phyloP scores from a whole-genome alignment of 1,140 invertebrate species.

The Drosophila azteca region DNA sequence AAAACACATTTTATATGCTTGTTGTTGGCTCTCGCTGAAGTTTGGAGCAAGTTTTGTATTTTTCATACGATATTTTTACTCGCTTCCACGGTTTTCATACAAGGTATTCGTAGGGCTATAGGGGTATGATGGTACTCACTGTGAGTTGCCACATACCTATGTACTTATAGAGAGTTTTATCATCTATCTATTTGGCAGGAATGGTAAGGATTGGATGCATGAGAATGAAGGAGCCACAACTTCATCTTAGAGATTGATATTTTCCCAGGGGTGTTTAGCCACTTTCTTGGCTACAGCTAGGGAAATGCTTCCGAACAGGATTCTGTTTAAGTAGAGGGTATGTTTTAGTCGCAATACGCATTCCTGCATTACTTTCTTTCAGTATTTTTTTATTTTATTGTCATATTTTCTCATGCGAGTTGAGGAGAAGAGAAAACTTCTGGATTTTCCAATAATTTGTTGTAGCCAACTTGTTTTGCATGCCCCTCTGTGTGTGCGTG shows the following conservation, averaged over 20 bases:
- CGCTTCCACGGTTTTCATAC: constrained; percentile 5
- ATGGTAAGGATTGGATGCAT: too few relatives aligned
- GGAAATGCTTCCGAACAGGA: too few relatives aligned
- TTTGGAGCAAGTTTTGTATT: constrained; percentile 54
- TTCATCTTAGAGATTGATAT: too few relatives aligned
- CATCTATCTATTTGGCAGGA: too few relatives aligned
- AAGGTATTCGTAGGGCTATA: too few relatives aligned
- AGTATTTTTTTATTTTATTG: constrained; percentile 30
- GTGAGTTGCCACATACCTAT: too few relatives aligned
- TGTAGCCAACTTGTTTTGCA: constrained; percentile 80
- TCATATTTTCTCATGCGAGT: constrained; percentile 61
- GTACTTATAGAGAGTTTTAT: too few relatives aligned
- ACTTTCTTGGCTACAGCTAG: too few relatives aligned
- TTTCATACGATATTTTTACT: constrained; percentile 50
- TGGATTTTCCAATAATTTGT: constrained; percentile 79
- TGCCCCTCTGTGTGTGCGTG: constrained; percentile 20
- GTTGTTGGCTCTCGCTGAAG: constrained; percentile 70
- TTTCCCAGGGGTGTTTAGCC: too few relatives aligned
- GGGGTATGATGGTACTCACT: too few relatives aligned
- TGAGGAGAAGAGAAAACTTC: constrained; percentile 61
- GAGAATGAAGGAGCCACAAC: too few relatives aligned
- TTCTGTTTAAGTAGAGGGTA: neutral
- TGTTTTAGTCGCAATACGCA: neutral
- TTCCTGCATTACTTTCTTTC: neutral
- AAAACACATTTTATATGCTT: constrained; percentile 75